Conservation (phyloP, 2,888 invertebrate species). For the Caenorhabditis sp. region DNA sequence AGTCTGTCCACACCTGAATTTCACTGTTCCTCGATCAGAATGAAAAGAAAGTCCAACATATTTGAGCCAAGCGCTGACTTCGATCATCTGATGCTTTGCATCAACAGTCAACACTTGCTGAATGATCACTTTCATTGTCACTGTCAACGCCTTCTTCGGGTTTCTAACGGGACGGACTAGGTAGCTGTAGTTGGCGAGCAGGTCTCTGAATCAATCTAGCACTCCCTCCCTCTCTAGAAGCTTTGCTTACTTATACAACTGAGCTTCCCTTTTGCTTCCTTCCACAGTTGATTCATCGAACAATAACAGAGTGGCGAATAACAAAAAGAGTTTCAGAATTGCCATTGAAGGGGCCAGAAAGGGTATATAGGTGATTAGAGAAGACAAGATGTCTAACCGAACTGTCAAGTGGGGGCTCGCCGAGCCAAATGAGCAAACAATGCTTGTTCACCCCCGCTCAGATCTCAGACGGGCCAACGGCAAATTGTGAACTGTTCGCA, state of each 20-base stretch:
- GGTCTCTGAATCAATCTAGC: conserved; percentile 59
- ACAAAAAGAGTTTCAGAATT: conserved; percentile 8
- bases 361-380: conserved; percentile 36
- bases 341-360: conserved; percentile 14
- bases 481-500: conserved; percentile 28
- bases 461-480: conserved; percentile 5
- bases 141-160: conserved; percentile 66
- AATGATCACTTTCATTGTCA: conserved; percentile 75
- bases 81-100: conserved; percentile 78
- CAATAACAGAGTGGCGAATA: conserved; percentile 14
- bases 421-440: conserved; percentile 51
- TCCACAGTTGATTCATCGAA: conserved; percentile 23
- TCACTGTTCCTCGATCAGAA: too few relatives aligned
- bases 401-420: conserved; percentile 66
- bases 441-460: conserved; percentile 41
- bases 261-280: conserved; percentile 64
- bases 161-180: conserved; percentile 74
- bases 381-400: conserved; percentile 54
- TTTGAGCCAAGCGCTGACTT: conserved; percentile 79
- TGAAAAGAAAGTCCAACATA: conserved; percentile 61
- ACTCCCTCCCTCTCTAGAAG: too few relatives aligned
- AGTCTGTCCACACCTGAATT: conserved; percentile 75
- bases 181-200: conserved; percentile 72
- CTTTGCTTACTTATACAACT: conserved; percentile 62
- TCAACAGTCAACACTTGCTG: conserved; percentile 85